phyloP scores from a whole-genome alignment of 2,797 vertebrate genomes.

The Syngnathus acus region DNA sequence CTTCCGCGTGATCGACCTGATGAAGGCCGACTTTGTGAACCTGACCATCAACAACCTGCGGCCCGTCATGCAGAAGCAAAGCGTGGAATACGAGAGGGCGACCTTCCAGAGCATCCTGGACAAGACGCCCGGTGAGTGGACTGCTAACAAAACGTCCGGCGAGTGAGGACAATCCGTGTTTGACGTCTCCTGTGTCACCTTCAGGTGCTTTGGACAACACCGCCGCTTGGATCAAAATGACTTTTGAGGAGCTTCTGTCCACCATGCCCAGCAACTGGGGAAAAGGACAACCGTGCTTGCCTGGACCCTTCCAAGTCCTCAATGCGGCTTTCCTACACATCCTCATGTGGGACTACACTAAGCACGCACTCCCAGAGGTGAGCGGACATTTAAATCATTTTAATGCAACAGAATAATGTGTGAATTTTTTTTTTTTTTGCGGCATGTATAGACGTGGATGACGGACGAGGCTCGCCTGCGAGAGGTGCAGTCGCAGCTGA shows the following conservation, averaged over 20 bases:
- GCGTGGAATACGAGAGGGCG: slow-evolving; percentile 67
- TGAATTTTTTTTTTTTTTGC: neutral
- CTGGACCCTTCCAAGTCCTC: slow-evolving; percentile 80
- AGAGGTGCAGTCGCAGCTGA: slow-evolving; percentile 78
- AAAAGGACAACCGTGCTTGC: slow-evolving; percentile 54
- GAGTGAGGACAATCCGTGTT: neutral
- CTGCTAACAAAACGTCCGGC: neutral
- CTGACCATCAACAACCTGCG: slow-evolving; percentile 53
- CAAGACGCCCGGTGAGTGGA: slow-evolving; percentile 64
- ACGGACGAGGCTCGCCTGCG: slow-evolving; percentile 81
- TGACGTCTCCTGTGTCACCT: neutral
- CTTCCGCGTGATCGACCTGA: slow-evolving; percentile 71
- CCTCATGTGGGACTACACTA: slow-evolving; percentile 77
- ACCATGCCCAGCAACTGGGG: slow-evolving; percentile 45
- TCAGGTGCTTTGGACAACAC: slow-evolving; percentile 82
- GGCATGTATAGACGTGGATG: slow-evolving; percentile 75
- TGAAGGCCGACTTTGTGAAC: slow-evolving; percentile 66
- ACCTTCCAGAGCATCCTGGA: slow-evolving; percentile 69
- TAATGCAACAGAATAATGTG: neutral
- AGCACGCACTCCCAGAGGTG: slow-evolving; percentile 83
- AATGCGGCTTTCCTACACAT: slow-evolving; percentile 81
- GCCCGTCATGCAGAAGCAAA: slow-evolving; percentile 55
- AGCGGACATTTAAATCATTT: neutral
- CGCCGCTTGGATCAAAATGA: slow-evolving; percentile 83
- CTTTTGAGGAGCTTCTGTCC: slow-evolving; percentile 73